A percentile compares a stretch with the other conserved stretches of the same genome.
These are phyloP conservation scores for Misgurnus anguillicaudatus DNA, from an alignment of 2,113 vertebrate species.

Conservation along the genomic window DNA sequence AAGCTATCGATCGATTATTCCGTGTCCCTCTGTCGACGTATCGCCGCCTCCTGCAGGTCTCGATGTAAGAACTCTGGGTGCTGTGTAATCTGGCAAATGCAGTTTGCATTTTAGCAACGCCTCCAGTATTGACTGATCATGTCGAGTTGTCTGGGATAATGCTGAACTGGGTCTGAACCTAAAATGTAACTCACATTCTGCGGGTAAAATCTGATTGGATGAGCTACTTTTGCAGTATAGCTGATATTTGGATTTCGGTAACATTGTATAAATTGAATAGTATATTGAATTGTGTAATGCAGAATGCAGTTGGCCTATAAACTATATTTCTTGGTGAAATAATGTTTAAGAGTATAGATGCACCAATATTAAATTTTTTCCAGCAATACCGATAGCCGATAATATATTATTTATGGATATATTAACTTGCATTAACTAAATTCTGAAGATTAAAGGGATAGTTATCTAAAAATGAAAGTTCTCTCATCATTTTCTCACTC, in stretches of 20 bases:
- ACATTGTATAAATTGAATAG: too few relatives aligned
- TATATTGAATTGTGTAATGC: too few relatives aligned
- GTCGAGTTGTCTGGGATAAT: background rate
- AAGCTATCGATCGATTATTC: constrained; percentile 56
- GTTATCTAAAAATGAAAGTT: too few relatives aligned
- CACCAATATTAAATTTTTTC: too few relatives aligned
- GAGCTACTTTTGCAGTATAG: background rate
- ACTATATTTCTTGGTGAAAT: too few relatives aligned
- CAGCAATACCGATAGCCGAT: too few relatives aligned
- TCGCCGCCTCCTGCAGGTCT: constrained; percentile 47
- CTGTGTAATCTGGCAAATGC: constrained; percentile 47
- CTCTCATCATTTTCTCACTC: too few relatives aligned
- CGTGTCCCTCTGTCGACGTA: constrained; percentile 54
- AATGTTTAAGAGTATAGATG: too few relatives aligned
- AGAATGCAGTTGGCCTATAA: too few relatives aligned
- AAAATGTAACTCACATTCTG: background rate
- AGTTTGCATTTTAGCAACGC: background rate
- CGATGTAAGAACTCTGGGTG: constrained; percentile 37
- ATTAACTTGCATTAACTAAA: too few relatives aligned
- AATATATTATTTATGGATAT: too few relatives aligned
- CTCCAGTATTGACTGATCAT: constrained; percentile 5
- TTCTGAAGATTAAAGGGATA: too few relatives aligned
- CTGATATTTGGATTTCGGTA: background rate
- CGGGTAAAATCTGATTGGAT: background rate
- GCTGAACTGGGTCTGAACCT: constrained; percentile 16